phyloP scores from a whole-genome alignment of 1,140 invertebrate species.

The Uloborus diversus region DNA sequence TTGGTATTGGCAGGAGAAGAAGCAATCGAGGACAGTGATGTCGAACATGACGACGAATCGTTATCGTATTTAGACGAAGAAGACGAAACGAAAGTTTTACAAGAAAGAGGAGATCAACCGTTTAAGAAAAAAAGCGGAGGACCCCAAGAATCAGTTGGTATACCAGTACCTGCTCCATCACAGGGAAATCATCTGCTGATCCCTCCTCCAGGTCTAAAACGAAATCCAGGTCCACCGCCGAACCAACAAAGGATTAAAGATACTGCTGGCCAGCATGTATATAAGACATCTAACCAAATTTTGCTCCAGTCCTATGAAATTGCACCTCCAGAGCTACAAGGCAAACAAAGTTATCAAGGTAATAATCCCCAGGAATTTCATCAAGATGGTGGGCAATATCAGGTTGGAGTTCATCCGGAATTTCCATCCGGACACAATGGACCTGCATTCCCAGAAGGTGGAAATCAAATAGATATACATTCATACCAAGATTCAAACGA shows the following conservation, averaged over 20 bases:
- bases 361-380: no score
- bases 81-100: slow-evolving; percentile 31
- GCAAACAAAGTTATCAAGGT: not conserved
- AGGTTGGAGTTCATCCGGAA: slow-evolving; percentile 8
- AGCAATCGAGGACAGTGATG: slow-evolving; percentile 31
- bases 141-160: slow-evolving; percentile 23
- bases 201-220: slow-evolving; percentile 32
- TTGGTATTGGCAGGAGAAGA: slow-evolving; percentile 39
- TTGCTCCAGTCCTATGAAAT: slow-evolving; percentile 41
- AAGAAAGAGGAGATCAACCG: slow-evolving; percentile 32
- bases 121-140: slow-evolving; percentile 44
- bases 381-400: slow-evolving; percentile 9
- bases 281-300: slow-evolving; percentile 47
- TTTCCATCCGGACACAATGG: slow-evolving; percentile 1
- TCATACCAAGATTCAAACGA: slow-evolving; percentile 17
- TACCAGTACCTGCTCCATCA: slow-evolving; percentile 18
- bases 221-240: slow-evolving; percentile 12
- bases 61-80: not conserved
- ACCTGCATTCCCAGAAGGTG: not conserved
- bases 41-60: not conserved
- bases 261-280: not conserved
- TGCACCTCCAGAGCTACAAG: slow-evolving; percentile 1
- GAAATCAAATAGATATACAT: slow-evolving; percentile 29
- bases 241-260: slow-evolving; percentile 18
- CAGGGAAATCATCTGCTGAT: slow-evolving; percentile 26